Evolutionary conservation across 2,113 vertebrate species (phyloP).

Genomic region (Connochaetes taurinus): DNA sequence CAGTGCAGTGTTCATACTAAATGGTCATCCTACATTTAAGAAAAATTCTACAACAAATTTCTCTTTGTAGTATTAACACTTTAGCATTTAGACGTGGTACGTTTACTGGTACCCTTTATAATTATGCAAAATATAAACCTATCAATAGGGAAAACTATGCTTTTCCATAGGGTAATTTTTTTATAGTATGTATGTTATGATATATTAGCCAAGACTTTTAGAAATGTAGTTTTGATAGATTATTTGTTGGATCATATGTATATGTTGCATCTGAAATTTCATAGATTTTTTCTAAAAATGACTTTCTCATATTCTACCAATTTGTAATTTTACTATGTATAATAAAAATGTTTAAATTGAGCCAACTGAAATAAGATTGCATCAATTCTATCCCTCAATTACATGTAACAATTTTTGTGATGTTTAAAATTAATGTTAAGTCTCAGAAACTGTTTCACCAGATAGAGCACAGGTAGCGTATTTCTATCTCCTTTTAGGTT

Average conservation of each 20-base stretch:
- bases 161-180: not conserved
- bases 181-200: not conserved
- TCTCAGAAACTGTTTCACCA: not conserved
- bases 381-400: not conserved
- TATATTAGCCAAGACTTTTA: not conserved
- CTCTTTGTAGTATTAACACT: not conserved
- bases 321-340: not conserved
- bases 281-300: not conserved
- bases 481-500: not conserved
- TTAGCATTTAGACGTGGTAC: not conserved
- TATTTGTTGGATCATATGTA: not conserved
- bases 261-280: not conserved
- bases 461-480: not conserved
- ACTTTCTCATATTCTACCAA: not conserved
- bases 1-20: not conserved
- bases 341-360: not conserved
- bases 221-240: not conserved
- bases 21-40: not conserved
- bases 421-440: not conserved
- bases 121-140: not conserved
- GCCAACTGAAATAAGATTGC: not conserved
- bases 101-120: not conserved
- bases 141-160: not conserved
- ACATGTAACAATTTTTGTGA: not conserved
- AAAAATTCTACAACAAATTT: not conserved